Evolutionary conservation across 2,888 invertebrate genomes (phyloP).

Genomic region (Aethes cnicana): DNA sequence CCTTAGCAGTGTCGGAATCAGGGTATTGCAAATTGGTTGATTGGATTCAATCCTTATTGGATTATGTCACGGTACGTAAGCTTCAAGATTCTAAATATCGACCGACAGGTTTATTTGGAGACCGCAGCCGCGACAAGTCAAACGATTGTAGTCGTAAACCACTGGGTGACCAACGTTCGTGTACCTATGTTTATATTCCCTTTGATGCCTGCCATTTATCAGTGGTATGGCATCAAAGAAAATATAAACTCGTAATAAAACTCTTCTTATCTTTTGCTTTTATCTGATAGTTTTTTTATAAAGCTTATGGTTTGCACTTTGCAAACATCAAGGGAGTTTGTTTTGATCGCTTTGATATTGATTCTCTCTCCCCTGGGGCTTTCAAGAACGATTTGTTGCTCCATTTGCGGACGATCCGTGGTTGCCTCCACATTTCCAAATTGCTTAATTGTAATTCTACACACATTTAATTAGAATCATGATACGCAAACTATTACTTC

Average conservation of each 20-base stretch:
- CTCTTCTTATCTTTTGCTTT: no score
- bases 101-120: constrained; percentile 11
- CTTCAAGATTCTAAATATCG: constrained; percentile 35
- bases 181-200: no score
- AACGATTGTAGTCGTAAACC: no score
- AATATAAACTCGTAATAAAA: no score
- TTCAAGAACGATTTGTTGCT: constrained; percentile 59
- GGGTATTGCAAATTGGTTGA: constrained; percentile 52
- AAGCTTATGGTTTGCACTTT: no score
- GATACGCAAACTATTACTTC: constrained; percentile 14
- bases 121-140: no score
- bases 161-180: no score
- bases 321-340: no score
- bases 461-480: constrained; percentile 15
- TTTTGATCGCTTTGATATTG: constrained; percentile 10
- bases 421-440: constrained; percentile 50
- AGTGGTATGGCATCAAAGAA: no score
- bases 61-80: constrained; percentile 52
- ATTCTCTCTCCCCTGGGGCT: constrained; percentile 48
- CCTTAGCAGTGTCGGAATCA: constrained; percentile 50
- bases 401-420: constrained; percentile 56
- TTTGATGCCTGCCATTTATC: no score
- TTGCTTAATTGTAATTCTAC: constrained; percentile 38
- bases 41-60: constrained; percentile 61
- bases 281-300: no score